Base-by-base conservation (phyloP, 2,888 invertebrate genomes). In the Euproctis similis region DNA sequence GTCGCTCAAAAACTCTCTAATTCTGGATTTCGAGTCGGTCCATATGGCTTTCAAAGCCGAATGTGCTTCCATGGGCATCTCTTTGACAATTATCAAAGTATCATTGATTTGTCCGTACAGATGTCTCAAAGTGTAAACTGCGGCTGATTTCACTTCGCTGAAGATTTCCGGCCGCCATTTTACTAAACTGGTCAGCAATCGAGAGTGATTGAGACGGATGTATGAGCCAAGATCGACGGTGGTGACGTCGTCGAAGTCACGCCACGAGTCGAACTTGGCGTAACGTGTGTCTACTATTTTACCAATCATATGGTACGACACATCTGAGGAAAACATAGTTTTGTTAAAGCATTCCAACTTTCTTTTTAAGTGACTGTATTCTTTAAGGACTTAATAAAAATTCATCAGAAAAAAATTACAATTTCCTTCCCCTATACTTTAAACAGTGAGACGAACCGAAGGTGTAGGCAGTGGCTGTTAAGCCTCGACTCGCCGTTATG, bases 141-240 rank as follows among this genome's bases (percentile, higher is more conserved):
- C 68, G 21, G 70, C 62, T 0, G 71, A 53, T 46, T 75, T 82
- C 0, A 84, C 58, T 51, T 85, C 84, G 29, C 68, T 54, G 50
- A 88, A 89, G 12, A 94, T 87, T 42, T 91, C 88, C 0, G 94
- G 93, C 11, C 94, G 86, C 95, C 95, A 95, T 34, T 88, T 85
- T 11, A 94, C 75, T n/a, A 88, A 89, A 35, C 94, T 93, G 1
- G 93, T 93, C 8, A 95, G 82, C 1, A 95, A 80, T 18, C 94
- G 86, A 0, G 95, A 95, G 61, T 95, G 94, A 73, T 95, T 95
- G 45, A 95, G 87, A 12, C 91, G 88, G 24, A 94, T 76, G 64
- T 92, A 94, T 11, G 93, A 94, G 2, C 90, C 88, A 11, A 94
- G 74, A 67, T 95, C 95, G 2, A 91, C 89, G 21, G 94, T 88